A percentile compares a stretch with the other conserved stretches of the same genome.
Evolutionary conservation across 2,113 vertebrate species (phyloP).

Genomic region (Grammomys dolichurus): DNA sequence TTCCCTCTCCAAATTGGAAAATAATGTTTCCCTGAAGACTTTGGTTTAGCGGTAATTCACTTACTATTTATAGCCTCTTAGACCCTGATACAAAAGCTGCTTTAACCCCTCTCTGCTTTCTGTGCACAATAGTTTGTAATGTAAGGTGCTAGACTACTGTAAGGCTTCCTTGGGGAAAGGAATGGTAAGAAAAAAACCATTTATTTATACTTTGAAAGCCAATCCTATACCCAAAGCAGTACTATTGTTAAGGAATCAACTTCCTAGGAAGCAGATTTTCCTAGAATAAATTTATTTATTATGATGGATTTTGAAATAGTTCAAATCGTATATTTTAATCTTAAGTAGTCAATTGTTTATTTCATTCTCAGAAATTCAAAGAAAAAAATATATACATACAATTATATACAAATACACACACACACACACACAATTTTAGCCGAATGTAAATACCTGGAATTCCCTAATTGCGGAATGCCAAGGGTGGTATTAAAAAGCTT

Average conservation of each 20-base stretch:
- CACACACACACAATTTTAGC: background rate
- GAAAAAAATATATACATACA: background rate
- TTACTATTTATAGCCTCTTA: background rate
- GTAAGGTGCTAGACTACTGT: slow-evolving; percentile 72
- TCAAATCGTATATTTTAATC: slow-evolving; percentile 48
- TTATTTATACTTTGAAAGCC: slow-evolving; percentile 55
- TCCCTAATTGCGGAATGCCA: slow-evolving; percentile 2
- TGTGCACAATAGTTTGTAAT: slow-evolving; percentile 23
- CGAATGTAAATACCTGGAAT: slow-evolving; percentile 34
- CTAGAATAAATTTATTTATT: slow-evolving; percentile 60
- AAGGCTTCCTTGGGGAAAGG: background rate
- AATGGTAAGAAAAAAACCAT: background rate
- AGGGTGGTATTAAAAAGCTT: slow-evolving; percentile 25
- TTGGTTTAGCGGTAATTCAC: slow-evolving; percentile 38
- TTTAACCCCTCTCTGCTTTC: slow-evolving; percentile 2
- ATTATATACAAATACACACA: no score
- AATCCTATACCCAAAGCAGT: slow-evolving; percentile 58
- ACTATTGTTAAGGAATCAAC: slow-evolving; percentile 46
- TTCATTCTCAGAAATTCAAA: slow-evolving; percentile 58
- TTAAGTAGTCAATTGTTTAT: slow-evolving; percentile 30
- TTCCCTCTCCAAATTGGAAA: slow-evolving; percentile 26
- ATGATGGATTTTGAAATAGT: slow-evolving; percentile 55
- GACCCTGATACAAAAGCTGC: slow-evolving; percentile 38
- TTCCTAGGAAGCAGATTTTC: slow-evolving; percentile 61
- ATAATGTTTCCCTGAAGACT: background rate